Evolutionary conservation across 2,113 vertebrate species (phyloP), one percentile per base, ranked within the genome.

Genomic region (Malurus alboscapulatus): DNA sequence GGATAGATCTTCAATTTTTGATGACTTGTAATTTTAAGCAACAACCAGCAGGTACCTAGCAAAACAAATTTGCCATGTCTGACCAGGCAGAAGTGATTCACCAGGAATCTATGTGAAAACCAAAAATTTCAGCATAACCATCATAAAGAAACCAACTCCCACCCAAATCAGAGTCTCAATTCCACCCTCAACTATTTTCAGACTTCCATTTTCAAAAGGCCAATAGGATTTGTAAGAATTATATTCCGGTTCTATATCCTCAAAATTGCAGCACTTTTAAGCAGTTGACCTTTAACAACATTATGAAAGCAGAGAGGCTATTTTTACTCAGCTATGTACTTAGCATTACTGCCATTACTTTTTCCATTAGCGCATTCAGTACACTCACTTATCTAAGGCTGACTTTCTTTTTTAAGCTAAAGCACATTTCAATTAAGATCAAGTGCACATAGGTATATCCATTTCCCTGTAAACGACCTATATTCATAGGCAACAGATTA

Each of bases 231-330:
- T 78, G 34, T 62, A 87, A 89, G 45, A 91, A 78, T 68, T 74
- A 67, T 84, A 40, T 50, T 88, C 42, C 34, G 90, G 72, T 78
- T 88, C 61, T 18, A 9, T 14, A 66, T 68, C 27, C 29, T 96
- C 51, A 81, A 95, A 95, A 95, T 72, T 78, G 65, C n/a, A 71
- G 62, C 63, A 79, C 30, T 91, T 93, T 84, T 18, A 96, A 93
- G 87, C 54, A 77, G 76, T 2, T 94, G 84, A 92, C 91, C 87
- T 96, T 93, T 94, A 92, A 90, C 63, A 91, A 79, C 87, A 86
- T 67, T 66, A 53, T 66, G 73, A 89, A 95, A 96, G 67, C 71
- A 82, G 75, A 92, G 47, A 84, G 36, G 54, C 82, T 96, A 85
- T 94, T 92, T 96, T 95, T 90, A 88, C 32, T 79, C 65, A 76